Conservation (phyloP, 1,140 invertebrate species). For the Rhagoletis zephyria region DNA sequence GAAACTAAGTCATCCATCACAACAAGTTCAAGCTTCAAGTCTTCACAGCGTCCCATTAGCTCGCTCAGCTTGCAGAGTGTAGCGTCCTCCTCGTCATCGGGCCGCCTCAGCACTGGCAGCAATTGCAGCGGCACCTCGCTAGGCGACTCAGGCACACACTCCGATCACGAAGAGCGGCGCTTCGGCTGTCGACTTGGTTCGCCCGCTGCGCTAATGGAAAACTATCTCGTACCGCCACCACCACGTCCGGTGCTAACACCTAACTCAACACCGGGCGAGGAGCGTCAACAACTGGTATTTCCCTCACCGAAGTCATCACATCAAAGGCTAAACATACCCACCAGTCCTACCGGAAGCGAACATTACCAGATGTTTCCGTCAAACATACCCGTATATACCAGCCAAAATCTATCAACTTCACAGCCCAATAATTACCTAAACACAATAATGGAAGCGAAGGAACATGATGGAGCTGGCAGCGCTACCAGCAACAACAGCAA, state of each 20-base stretch:
- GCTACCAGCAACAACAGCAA: constrained; percentile 50
- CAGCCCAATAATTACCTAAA: constrained; percentile 69
- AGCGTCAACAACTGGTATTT: constrained; percentile 68
- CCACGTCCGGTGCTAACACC: constrained; percentile 74
- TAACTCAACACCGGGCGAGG: constrained; percentile 69
- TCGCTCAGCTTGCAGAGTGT: constrained; percentile 83
- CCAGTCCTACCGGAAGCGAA: constrained; percentile 68
- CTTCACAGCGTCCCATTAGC: constrained; percentile 79
- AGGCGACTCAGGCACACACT: constrained; percentile 87
- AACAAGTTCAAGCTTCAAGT: constrained; percentile 70
- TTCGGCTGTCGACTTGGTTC: constrained; percentile 75
- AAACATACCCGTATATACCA: constrained; percentile 71
- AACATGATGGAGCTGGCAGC: constrained; percentile 61
- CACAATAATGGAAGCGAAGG: constrained; percentile 70
- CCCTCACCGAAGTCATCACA: constrained; percentile 67
- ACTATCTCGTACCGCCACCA: constrained; percentile 77
- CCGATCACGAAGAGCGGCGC: constrained; percentile 84
- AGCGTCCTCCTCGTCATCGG: constrained; percentile 84
- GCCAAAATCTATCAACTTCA: constrained; percentile 61
- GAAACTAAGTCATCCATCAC: constrained; percentile 71
- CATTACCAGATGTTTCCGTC: constrained; percentile 73
- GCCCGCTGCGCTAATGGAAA: constrained; percentile 74
- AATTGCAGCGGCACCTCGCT: constrained; percentile 83
- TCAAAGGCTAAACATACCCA: constrained; percentile 67
- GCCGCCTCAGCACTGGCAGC: constrained; percentile 83